Evolutionary conservation across 2,797 vertebrate genomes (phyloP), one percentile per base, ranked within the genome.

Genomic region (Sardinella longiceps): DNA sequence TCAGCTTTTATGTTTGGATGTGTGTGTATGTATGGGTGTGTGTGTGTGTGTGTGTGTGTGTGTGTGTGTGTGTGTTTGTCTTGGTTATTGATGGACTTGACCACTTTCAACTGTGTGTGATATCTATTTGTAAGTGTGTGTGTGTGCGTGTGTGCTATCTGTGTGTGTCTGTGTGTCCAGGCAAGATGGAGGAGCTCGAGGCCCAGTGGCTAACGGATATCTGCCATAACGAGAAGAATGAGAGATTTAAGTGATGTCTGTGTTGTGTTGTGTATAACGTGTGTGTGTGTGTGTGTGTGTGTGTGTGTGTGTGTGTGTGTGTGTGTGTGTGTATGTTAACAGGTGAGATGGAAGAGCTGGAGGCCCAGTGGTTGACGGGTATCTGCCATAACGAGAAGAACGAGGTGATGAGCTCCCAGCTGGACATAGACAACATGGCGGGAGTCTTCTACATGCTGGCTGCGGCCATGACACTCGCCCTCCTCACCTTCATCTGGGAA

Each of bases 301-400:
- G n/a, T n/a, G n/a, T n/a, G n/a, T n/a, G n/a, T n/a, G 77, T 60
- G 58, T 20, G 82, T 30, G 15, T 30, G 11, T 58, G 48, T 18
- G 28, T 84, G 11, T 66, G 15, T 53, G 81, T 82, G 45, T 84
- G 85, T 74, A 60, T 48, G 81, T 85, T n/a, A n/a, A n/a, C 74
- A 99, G 98, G 98, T 88, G 98, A 99, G 93, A 99, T 99, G 98
- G 98, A 99, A 93, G 98, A 99, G 92, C 91, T 99, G 88, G 98
- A 99, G 93, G 96, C 97, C 0, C 95, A 97, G 93, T 99, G 98
- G 98, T 95, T 99, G 87, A 99, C 98, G 0, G 98, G 98, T 15
- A 99, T 99, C 94, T 99, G 98, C 89, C 98, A 99, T 94, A 97
- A 96, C 0, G 98, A 99, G 95, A 99, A 99, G 94, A 99, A 99